phyloP scores from a whole-genome alignment of 2,888 invertebrate species.

The Exocentrus adspersus region DNA sequence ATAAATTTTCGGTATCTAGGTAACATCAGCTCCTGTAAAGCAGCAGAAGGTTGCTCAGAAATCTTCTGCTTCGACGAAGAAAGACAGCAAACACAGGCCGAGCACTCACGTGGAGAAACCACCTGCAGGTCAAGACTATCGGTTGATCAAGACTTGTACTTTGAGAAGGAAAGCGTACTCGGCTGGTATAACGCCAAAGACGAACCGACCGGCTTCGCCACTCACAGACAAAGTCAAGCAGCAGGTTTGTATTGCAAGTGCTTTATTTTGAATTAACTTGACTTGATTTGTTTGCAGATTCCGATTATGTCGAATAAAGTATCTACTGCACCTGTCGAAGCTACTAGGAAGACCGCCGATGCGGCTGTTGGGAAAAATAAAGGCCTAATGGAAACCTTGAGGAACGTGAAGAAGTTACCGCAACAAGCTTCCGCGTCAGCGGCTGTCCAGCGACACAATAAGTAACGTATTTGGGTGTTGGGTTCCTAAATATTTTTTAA shows the following conservation, averaged over 20 bases:
- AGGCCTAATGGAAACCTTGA: not conserved
- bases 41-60: not conserved
- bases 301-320: not conserved
- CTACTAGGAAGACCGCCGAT: not conserved
- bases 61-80: not conserved
- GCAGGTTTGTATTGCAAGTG: not conserved
- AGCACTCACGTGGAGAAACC: no score
- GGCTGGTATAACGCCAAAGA: constrained; percentile 42
- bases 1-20: no score
- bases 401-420: not conserved
- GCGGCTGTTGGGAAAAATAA: not conserved
- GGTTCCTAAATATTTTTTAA: not conserved
- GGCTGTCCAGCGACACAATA: not conserved
- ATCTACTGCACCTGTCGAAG: not conserved
- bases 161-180: constrained; percentile 47
- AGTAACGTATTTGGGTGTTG: not conserved
- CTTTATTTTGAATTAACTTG: no score
- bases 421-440: not conserved
- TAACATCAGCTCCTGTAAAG: not conserved
- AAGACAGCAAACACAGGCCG: constrained; percentile 26
- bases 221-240: not conserved
- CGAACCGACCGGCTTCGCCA: constrained; percentile 18
- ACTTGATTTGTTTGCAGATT: not conserved
- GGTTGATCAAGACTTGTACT: constrained; percentile 42
- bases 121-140: no score